Evolutionary conservation across 2,113 vertebrate genomes (phyloP), one percentile per base, ranked within the genome.

Genomic region (Halichoerus grypus): DNA sequence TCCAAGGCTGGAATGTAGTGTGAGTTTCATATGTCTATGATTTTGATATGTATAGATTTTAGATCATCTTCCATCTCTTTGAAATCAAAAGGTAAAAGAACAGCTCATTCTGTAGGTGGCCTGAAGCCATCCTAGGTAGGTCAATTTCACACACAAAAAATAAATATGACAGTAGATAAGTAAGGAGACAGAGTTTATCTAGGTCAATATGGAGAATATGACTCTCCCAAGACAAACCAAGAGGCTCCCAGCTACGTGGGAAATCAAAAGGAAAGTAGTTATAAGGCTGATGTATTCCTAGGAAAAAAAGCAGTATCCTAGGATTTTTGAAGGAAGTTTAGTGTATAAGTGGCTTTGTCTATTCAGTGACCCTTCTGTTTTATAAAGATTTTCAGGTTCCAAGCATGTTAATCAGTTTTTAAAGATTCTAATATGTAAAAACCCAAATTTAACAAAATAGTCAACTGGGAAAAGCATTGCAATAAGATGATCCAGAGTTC

Each of bases 131-230:
- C 88, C 42, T 80, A 93, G 15, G 31, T 97, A 63, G 51, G 55
- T 87, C 83, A 81, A 10, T 95, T 96, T 94, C 88, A 94, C 61
- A 53, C 63, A 33, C 13, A 12, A 49, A 4, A 96, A 96, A 33
- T 76, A 77, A 95, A 95, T 91, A 95, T 89, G 91, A 96, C 49
- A 74, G n/a, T 82, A 88, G 9, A 91, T 96, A 95, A 91, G 89
- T 76, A 96, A 95, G 74, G 91, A 90, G 33, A 92, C 72, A 89
- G 33, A 76, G 59, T 83, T 96, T 96, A 95, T 97, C 53, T 96
- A 90, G 92, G 87, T 96, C 94, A 98, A 65, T 89, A 92, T 57
- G 15, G 94, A 97, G 36, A 95, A 71, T 84, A 59, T 55, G 24
- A 92, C 26, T 80, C 55, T 89, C 89, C 49, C 61, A 94, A 84